These are phyloP conservation scores for Cyanistes caeruleus DNA, from an alignment of 2,113 vertebrate genomes.

Conservation along the genomic window DNA sequence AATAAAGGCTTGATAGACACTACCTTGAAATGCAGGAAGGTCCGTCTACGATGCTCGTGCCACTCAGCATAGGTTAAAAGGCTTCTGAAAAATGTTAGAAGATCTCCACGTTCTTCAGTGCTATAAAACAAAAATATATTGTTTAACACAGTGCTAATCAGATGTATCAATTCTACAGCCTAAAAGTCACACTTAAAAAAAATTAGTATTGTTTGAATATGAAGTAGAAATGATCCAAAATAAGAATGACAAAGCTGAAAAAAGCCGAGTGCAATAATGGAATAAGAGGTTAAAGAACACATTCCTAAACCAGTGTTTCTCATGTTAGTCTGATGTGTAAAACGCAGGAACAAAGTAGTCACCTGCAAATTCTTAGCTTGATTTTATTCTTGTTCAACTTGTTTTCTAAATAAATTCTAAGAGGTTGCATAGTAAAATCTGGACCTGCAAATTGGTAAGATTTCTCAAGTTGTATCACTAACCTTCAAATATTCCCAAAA, in stretches of 20 bases:
- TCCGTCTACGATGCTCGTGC: conserved; percentile 77
- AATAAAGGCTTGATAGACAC: neutral
- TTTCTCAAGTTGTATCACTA: neutral
- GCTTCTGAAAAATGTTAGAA: conserved; percentile 85
- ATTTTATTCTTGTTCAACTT: neutral
- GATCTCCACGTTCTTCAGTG: conserved; percentile 76
- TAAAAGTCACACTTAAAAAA: neutral
- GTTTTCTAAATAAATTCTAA: neutral
- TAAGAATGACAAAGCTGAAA: neutral
- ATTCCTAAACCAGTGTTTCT: neutral
- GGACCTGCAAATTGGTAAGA: neutral
- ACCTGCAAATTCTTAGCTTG: neutral
- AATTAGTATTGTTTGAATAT: neutral
- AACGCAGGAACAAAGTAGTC: neutral
- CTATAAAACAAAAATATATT: conserved; percentile 68
- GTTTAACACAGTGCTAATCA: neutral
- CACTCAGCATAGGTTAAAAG: conserved; percentile 82
- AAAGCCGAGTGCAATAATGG: neutral
- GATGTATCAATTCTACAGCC: neutral
- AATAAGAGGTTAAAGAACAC: neutral
- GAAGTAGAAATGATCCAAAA: neutral
- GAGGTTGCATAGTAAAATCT: neutral
- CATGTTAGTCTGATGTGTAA: neutral
- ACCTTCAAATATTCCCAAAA: neutral
- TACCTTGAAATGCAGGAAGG: conserved; percentile 91